Percentiles rank a stretch among this genome's conserved stretches.
Conservation (phyloP, 1,140 invertebrate genomes). For the Oncopodura yosiiana region DNA sequence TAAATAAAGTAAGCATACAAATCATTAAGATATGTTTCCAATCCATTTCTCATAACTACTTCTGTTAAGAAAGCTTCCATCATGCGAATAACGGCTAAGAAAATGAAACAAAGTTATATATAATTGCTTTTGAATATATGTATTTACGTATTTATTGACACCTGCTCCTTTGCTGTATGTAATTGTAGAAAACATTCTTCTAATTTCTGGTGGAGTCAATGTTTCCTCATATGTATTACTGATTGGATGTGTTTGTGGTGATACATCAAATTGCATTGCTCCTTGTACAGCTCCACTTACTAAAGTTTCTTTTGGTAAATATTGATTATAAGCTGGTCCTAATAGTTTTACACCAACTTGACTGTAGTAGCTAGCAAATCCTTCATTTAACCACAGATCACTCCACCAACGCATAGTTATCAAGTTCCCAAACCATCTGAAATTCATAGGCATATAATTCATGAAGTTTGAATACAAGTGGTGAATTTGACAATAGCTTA, state of each 20-base stretch:
- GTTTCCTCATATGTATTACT: slow-evolving; percentile 48
- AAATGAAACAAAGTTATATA: too few relatives aligned
- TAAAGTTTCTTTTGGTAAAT: slow-evolving; percentile 8
- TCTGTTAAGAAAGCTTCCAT: slow-evolving; percentile 48
- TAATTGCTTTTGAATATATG: too few relatives aligned
- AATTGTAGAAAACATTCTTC: slow-evolving; percentile 71
- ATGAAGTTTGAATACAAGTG: background rate
- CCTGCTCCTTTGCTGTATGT: slow-evolving; percentile 73
- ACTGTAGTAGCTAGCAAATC: slow-evolving; percentile 56
- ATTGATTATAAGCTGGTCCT: background rate
- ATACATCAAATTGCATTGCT: slow-evolving; percentile 37
- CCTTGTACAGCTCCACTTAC: slow-evolving; percentile 12
- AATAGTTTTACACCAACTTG: slow-evolving; percentile 8
- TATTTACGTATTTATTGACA: too few relatives aligned
- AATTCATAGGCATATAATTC: slow-evolving; percentile 1
- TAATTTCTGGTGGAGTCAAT: slow-evolving; percentile 60
- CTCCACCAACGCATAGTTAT: slow-evolving; percentile 27
- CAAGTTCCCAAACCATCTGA: slow-evolving; percentile 28
- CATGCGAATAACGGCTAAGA: slow-evolving; percentile 52
- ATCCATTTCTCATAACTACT: slow-evolving; percentile 43
- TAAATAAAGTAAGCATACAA: slow-evolving; percentile 8
- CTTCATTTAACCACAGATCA: slow-evolving; percentile 54
- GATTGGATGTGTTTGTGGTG: slow-evolving; percentile 48
- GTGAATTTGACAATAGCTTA: background rate
- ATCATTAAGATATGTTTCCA: slow-evolving; percentile 38